Evolutionary conservation across 2,113 vertebrate species (phyloP), one percentile per base, ranked within the genome.

Genomic region (Platysteira castanea): DNA sequence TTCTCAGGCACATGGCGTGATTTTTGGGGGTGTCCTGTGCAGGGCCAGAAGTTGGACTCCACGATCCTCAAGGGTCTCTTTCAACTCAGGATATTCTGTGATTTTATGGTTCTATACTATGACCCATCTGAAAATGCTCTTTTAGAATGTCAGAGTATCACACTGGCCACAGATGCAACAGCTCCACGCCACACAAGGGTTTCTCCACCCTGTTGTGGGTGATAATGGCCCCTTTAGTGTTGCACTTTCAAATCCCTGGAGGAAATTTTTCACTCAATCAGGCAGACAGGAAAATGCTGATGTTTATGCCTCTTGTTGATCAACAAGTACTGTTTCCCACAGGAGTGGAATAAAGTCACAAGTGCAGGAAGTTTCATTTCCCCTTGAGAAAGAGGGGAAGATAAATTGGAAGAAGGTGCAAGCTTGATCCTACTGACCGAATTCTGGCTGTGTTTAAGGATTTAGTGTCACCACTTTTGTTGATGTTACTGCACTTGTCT

Each of bases 31-130:
- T 28, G 27, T 37, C 37, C 10, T 59, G 8, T 37, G 28, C 60
- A 59, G 21, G 27, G 27, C 10, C 24, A 49, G 22, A 37, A 59
- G 10, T 0, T 81, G 60, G 44, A 27, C 23, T 59, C 0, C 0
- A 33, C n/a, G 15, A 74, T 39, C 19, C 23, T 74, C 12, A 10
- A 24, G 31, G 3, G 15, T 28, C 7, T 73, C 31, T 16, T 65
- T 42, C 57, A 64, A 11, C 15, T 50, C 27, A 28, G 52, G 33
- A 30, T n/a, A 17, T 46, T 52, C 10, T 74, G 10, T 39, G 44
- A 59, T 59, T 37, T 52, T 46, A 11, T 53, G 13, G 8, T 53
- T 67, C 33, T 21, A 13, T 13, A 28, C 64, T 28, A 9, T 4
- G 24, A n/a, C 4, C 13, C 63, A 18, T 17, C 11, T 59, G 50